These are phyloP conservation scores for Nothura maculosa DNA, from an alignment of 2,797 vertebrate species.

Conservation along the genomic window DNA sequence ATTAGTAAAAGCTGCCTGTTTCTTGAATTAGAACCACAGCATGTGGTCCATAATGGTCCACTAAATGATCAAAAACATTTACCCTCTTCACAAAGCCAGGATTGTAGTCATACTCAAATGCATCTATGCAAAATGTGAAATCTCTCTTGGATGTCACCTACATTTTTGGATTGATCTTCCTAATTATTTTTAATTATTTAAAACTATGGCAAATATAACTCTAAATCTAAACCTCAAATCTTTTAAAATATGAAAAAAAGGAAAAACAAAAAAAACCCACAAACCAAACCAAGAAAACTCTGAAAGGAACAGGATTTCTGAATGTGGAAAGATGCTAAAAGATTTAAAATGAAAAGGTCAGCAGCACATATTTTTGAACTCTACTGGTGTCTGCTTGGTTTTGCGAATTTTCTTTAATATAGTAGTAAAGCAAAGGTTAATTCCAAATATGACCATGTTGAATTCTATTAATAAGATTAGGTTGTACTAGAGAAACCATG, in stretches of 20 bases:
- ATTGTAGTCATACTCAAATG: not conserved
- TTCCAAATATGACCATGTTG: slow-evolving; percentile 32
- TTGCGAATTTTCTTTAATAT: not conserved
- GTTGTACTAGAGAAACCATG: not conserved
- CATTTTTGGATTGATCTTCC: slow-evolving; percentile 16
- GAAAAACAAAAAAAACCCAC: not conserved
- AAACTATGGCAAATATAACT: not conserved
- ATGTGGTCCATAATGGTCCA: not conserved
- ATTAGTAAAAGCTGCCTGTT: not conserved
- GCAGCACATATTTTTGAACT: not conserved
- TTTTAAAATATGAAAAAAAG: not conserved
- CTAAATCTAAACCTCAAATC: not conserved
- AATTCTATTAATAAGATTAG: slow-evolving; percentile 7
- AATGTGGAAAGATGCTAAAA: slow-evolving; percentile 26
- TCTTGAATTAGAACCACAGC: not conserved
- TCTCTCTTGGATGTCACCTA: not conserved
- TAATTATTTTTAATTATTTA: slow-evolving; percentile 39
- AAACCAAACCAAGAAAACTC: not conserved
- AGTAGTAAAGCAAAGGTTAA: not conserved
- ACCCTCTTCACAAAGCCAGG: not conserved
- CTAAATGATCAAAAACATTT: not conserved
- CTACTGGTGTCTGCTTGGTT: slow-evolving; percentile 19
- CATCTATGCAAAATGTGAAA: not conserved
- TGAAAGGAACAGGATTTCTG: not conserved
- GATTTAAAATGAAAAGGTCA: slow-evolving; percentile 48